phyloP scores from a whole-genome alignment of 2,113 vertebrate species.

The Tetraodon nigroviridis region DNA sequence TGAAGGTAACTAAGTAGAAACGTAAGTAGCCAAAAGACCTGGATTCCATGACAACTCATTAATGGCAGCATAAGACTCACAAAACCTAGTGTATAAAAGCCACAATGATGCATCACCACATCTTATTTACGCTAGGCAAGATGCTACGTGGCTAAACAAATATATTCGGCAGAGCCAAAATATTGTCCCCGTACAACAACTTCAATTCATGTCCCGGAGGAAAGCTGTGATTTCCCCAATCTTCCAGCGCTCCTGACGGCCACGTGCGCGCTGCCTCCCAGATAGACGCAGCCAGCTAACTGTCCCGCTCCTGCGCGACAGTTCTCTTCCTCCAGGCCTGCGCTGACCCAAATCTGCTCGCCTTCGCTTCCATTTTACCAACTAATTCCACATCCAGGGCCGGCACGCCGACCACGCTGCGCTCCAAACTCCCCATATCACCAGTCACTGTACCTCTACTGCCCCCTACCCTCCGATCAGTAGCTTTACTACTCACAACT shows the following conservation, averaged over 20 bases:
- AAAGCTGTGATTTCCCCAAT: not conserved
- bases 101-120: not conserved
- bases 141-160: not conserved
- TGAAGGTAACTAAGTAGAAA: slow-evolving; percentile 24
- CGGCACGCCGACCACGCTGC: slow-evolving; percentile 1
- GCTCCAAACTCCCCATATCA: slow-evolving; percentile 17
- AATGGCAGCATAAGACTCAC: slow-evolving; percentile 14
- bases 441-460: slow-evolving; percentile 40
- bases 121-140: not conserved
- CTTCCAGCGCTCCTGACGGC: slow-evolving; percentile 20
- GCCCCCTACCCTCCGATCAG: slow-evolving; percentile 50
- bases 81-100: slow-evolving; percentile 15
- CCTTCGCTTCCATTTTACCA: slow-evolving; percentile 7
- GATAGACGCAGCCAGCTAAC: slow-evolving; percentile 44
- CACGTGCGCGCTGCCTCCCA: slow-evolving; percentile 47
- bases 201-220: not conserved
- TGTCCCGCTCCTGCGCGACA: slow-evolving; percentile 47
- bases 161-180: not conserved
- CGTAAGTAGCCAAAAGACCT: slow-evolving; percentile 25
- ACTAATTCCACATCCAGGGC: slow-evolving; percentile 11
- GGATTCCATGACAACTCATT: slow-evolving; percentile 29
- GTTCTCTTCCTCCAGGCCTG: slow-evolving; percentile 55
- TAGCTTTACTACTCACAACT: not conserved
- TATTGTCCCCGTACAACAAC: too few relatives aligned
- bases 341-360: slow-evolving; percentile 56